phyloP scores from a whole-genome alignment of 2,888 invertebrate species.

The Orthosia incerta region DNA sequence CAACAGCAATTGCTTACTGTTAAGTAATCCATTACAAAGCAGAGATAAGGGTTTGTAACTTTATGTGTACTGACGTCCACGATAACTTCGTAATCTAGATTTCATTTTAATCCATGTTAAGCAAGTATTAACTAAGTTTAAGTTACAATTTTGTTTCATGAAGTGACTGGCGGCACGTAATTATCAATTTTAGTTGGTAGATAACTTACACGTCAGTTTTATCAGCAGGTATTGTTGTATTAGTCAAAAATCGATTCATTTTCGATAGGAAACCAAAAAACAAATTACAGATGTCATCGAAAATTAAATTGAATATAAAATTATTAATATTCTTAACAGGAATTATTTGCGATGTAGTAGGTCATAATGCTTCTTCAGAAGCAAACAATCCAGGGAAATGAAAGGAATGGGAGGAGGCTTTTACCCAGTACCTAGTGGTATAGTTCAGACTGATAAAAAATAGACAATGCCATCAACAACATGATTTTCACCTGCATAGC shows the following conservation, averaged over 20 bases:
- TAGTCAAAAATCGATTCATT: neutral
- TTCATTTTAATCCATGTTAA: conserved; percentile 43
- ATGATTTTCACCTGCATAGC: neutral
- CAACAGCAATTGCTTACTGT: conserved; percentile 8
- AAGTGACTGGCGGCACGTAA: conserved; percentile 19
- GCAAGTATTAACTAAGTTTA: conserved; percentile 32
- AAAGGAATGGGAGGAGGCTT: too few species aligned
- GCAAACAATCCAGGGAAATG: too few species aligned
- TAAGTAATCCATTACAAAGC: conserved; percentile 28
- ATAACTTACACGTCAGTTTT: conserved; percentile 20
- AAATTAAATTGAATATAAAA: neutral
- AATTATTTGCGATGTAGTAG: neutral
- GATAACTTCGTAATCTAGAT: conserved; percentile 40
- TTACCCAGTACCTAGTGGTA: too few species aligned
- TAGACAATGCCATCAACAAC: too few species aligned
- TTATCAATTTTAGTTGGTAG: conserved; percentile 39
- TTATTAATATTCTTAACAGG: neutral
- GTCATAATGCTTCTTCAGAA: too few species aligned
- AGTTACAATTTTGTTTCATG: conserved; percentile 4
- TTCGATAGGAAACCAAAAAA: too few species aligned
- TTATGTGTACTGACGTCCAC: conserved; percentile 6
- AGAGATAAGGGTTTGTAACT: conserved; percentile 42
- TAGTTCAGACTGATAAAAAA: too few species aligned
- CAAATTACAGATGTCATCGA: conserved; percentile 75
- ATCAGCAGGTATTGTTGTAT: neutral